These are phyloP conservation scores for Halictus ligatus DNA, from an alignment of 2,888 invertebrate species.

Conservation along the genomic window DNA sequence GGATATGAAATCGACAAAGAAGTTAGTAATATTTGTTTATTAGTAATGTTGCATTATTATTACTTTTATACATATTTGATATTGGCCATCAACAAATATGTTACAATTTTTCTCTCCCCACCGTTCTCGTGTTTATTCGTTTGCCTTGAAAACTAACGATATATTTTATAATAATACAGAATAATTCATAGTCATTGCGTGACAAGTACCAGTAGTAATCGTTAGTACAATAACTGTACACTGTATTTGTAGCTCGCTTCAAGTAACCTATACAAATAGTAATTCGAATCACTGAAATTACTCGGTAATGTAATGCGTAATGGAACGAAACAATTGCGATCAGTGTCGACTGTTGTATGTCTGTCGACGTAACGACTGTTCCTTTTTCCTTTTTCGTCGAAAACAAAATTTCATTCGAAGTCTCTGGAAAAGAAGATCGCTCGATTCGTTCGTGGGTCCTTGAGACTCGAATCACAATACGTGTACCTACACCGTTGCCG, in stretches of 20 bases:
- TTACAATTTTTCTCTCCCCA: conserved; percentile 74
- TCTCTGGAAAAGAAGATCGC: conserved; percentile 11
- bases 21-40: conserved; percentile 76
- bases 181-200: conserved; percentile 72
- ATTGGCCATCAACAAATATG: conserved; percentile 82
- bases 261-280: conserved; percentile 39
- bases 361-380: conserved; percentile 6
- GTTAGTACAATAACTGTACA: conserved; percentile 74
- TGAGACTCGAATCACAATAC: conserved; percentile 62
- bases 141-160: conserved; percentile 74
- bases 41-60: conserved; percentile 80
- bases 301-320: conserved; percentile 17
- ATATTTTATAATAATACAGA: conserved; percentile 76
- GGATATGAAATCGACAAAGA: conserved; percentile 33
- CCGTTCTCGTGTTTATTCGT: conserved; percentile 66
- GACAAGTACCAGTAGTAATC: conserved; percentile 74
- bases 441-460: conserved; percentile 42
- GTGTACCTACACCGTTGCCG: conserved; percentile 42
- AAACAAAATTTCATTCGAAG: conserved; percentile 16
- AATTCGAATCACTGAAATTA: conserved; percentile 20
- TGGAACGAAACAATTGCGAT: conserved; percentile 22
- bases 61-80: conserved; percentile 81
- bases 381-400: neutral
- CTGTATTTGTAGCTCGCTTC: conserved; percentile 59
- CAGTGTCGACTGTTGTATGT: conserved; percentile 1